Percentiles rank a stretch among this genome's conserved stretches.
phyloP scores from a whole-genome alignment of 1,140 invertebrate genomes.

The Eriocheir sinensis region DNA sequence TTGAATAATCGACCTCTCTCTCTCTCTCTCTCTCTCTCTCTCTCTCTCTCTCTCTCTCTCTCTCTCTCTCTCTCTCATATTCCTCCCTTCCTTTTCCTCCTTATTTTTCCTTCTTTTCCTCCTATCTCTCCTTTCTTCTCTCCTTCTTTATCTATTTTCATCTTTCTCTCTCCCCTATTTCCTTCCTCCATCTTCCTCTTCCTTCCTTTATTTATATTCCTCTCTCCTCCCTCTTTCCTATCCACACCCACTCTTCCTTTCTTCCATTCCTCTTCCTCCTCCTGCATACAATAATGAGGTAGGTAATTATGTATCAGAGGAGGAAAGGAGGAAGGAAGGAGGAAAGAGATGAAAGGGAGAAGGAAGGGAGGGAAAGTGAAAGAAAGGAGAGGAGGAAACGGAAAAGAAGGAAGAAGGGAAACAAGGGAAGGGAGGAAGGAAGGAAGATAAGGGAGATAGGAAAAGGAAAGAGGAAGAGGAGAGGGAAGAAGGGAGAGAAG shows the following conservation, averaged over 20 bases:
- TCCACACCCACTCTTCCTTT: not conserved
- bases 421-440: not conserved
- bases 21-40: conserved; percentile 7
- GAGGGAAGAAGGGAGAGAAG: too few species aligned
- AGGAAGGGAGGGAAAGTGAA: not conserved
- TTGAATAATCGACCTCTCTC: not conserved
- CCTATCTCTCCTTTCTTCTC: not conserved
- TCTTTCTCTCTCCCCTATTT: too few species aligned
- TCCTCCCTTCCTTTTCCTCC: not conserved
- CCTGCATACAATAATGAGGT: too few species aligned
- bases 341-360: not conserved
- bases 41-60: conserved; percentile 47
- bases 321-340: not conserved
- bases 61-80: conserved; percentile 7
- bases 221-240: too few species aligned
- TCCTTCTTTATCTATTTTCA: too few species aligned
- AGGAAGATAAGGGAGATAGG: not conserved
- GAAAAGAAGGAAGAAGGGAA: not conserved
- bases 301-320: too few species aligned
- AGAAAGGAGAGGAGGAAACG: not conserved
- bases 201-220: not conserved
- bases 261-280: not conserved
- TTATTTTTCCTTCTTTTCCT: not conserved
- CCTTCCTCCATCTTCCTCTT: not conserved
- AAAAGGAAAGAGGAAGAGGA: too few species aligned